Evolutionary conservation across 2,797 vertebrate species (phyloP).

Genomic region (Sebastes cheni): DNA sequence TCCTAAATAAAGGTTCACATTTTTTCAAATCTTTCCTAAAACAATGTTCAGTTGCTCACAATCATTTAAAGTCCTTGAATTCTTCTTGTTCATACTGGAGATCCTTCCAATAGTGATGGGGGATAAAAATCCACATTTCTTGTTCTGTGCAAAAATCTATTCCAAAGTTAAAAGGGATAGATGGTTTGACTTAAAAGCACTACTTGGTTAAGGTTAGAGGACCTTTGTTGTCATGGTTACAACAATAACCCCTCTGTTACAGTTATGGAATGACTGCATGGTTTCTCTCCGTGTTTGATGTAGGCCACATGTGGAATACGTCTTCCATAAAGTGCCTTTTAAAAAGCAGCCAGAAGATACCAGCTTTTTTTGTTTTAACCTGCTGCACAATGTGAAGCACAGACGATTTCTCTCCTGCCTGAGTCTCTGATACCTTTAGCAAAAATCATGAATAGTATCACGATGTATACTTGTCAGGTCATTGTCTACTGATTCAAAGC

Average conservation of each 20-base stretch:
- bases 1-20: background rate
- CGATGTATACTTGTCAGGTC: conserved; percentile 12
- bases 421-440: conserved; percentile 4
- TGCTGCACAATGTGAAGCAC: background rate
- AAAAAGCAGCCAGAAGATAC: background rate
- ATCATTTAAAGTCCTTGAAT: background rate
- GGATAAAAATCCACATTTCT: background rate
- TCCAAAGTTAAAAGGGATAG: background rate
- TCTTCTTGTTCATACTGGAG: background rate
- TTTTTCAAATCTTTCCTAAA: background rate
- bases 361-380: background rate
- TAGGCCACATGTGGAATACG: background rate
- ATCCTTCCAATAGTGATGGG: background rate
- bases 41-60: background rate
- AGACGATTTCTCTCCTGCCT: background rate
- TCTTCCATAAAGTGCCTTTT: background rate
- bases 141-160: background rate
- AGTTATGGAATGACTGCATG: background rate
- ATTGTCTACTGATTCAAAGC: conserved; percentile 40
- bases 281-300: background rate
- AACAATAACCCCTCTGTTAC: background rate
- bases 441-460: conserved; percentile 7
- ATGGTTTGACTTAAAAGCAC: background rate
- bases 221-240: background rate
- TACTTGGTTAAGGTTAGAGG: too few species aligned